These are phyloP conservation scores for Okapia johnstoni DNA, from an alignment of 2,113 vertebrate species.

Conservation along the genomic window DNA sequence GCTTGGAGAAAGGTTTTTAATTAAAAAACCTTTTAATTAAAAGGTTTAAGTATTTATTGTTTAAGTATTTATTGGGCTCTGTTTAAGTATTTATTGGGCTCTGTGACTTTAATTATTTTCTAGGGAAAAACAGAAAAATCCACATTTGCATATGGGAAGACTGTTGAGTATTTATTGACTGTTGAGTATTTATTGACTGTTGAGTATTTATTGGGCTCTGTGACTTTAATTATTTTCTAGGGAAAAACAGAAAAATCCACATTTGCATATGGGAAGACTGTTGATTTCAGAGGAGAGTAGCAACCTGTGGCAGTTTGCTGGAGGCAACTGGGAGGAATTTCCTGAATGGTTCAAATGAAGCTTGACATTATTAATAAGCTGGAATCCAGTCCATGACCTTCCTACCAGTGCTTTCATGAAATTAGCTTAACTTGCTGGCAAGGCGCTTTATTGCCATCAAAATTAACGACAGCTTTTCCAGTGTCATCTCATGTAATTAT, in stretches of 20 bases:
- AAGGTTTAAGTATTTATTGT: no score
- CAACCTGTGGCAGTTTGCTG: conserved; percentile 66
- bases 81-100: conserved; percentile 43
- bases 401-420: conserved; percentile 57
- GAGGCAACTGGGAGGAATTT: conserved; percentile 48
- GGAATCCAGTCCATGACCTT: conserved; percentile 42
- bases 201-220: no score
- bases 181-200: no score
- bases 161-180: no score
- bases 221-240: conserved; percentile 76
- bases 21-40: no score
- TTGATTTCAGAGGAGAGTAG: conserved; percentile 38
- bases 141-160: conserved; percentile 64
- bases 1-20: conserved; percentile 33
- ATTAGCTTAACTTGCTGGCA: conserved; percentile 47
- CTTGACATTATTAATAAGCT: conserved; percentile 75
- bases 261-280: conserved; percentile 64
- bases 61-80: conserved; percentile 49
- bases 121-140: conserved; percentile 38
- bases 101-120: conserved; percentile 75
- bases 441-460: conserved; percentile 59
- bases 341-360: conserved; percentile 71
- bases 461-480: background rate
- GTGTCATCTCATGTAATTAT: background rate
- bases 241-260: conserved; percentile 31